Percentiles rank a stretch among this genome's conserved stretches.
phyloP scores from a whole-genome alignment of 2,113 vertebrate species.

The Tonatia bakeri region DNA sequence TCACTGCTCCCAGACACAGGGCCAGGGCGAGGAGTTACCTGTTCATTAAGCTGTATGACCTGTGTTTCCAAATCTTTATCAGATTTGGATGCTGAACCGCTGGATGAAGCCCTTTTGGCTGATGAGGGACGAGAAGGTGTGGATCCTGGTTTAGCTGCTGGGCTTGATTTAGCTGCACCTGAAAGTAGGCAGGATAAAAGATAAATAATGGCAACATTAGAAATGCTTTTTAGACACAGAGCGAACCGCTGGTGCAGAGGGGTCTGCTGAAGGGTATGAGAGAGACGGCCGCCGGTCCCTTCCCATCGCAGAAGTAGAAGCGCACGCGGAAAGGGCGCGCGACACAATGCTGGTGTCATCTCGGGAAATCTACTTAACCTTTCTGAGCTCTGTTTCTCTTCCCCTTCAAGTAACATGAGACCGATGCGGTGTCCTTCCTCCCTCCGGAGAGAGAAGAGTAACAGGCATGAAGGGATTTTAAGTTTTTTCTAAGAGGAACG shows the following conservation, averaged over 20 bases:
- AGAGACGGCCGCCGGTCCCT: background rate
- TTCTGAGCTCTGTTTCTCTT: background rate
- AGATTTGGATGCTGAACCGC: constrained; percentile 88
- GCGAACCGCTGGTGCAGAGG: background rate
- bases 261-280: background rate
- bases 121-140: constrained; percentile 97
- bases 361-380: background rate
- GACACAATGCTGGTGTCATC: background rate
- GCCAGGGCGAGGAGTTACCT: constrained; percentile 82
- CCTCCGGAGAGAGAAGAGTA: background rate
- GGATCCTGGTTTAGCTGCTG: constrained; percentile 91
- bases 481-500: background rate
- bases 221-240: background rate
- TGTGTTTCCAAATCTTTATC: constrained; percentile 98
- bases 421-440: background rate
- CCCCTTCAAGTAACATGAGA: background rate
- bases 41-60: constrained; percentile 95
- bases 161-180: constrained; percentile 94
- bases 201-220: background rate
- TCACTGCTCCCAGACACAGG: background rate
- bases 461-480: background rate
- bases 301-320: background rate
- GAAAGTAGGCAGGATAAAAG: constrained; percentile 54
- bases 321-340: fast-evolving
- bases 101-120: constrained; percentile 92